Evolutionary conservation across 2,888 invertebrate species (phyloP), one percentile per base, ranked within the genome.

Genomic region (Bombylius major): DNA sequence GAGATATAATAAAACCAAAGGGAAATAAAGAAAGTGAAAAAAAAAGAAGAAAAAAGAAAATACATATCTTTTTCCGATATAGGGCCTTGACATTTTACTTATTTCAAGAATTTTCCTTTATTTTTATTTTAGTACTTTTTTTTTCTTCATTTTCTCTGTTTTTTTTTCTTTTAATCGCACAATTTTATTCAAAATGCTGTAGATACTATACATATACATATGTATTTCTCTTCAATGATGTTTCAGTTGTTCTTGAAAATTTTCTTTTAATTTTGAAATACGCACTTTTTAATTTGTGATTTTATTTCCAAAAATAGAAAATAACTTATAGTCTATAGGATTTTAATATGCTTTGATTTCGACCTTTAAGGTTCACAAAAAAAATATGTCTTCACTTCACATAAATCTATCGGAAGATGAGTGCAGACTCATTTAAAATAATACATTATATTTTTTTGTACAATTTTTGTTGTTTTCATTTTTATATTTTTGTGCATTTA

Each of bases 81-180:
- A 36, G 34, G 34, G 54, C 54, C 54, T 55, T 55, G 54, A 55
- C 23, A 50, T 50, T 55, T 55, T 50, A 55, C 54, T 55, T 55
- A 55, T 55, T 55, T 55, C 54, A 55, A 50, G 54, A 55, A 55
- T 55, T 50, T 55, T 33, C 46, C 34, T 34, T 33, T 50, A 50
- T 44, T 54, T 54, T 50, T 23, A 50, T 44, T 54, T 48, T 54
- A 50, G 54, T 50, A 23, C 23, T 23, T 23, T 23, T 23, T 23
- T 23, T 23, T 23, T 23, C 23, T 23, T 23, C 23, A 23, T 23
- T 23, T 23, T 23, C 23, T 23, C 23, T 23, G 23, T 23, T 23
- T 23, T 23, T 23, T 23, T 23, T 23, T 23, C 3, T 23, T 23
- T 23, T 23, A 23, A 23, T 23, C 23, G 23, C 23, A 23, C 23